Evolutionary conservation across 2,797 vertebrate species (phyloP).

Genomic region (Anguilla marmorata): DNA sequence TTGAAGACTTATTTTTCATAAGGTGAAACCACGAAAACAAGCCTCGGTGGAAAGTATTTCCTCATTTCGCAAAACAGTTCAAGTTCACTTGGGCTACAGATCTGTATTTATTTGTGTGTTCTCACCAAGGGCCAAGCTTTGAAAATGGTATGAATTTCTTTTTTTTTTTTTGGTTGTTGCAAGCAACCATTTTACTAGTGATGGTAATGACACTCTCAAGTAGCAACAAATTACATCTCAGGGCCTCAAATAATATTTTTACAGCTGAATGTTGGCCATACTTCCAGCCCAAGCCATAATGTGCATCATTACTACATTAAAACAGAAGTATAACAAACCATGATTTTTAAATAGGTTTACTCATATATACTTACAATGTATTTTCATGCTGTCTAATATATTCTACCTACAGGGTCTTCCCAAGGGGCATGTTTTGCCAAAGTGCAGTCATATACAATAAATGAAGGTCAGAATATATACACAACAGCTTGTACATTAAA

Average conservation of each 20-base stretch:
- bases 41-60: conserved; percentile 33
- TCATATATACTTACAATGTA: not conserved
- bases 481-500: not conserved
- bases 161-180: not conserved
- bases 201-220: conserved; percentile 14
- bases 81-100: conserved; percentile 25
- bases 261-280: not conserved
- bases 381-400: not conserved
- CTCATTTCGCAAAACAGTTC: conserved; percentile 1
- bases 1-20: conserved; percentile 39
- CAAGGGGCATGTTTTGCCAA: not conserved
- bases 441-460: not conserved
- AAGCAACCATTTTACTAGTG: conserved; percentile 47
- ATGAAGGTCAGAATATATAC: not conserved
- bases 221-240: not conserved
- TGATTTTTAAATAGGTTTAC: conserved; percentile 3
- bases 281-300: not conserved
- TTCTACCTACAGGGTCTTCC: not conserved
- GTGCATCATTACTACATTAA: not conserved
- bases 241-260: conserved; percentile 14
- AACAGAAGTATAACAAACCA: not conserved
- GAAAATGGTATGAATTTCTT: not conserved
- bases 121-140: conserved; percentile 22
- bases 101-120: conserved; percentile 26
- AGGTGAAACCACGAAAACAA: conserved; percentile 35